These are phyloP conservation scores for Lacerta bilineata DNA, from an alignment of 2,797 vertebrate species.

Conservation along the genomic window DNA sequence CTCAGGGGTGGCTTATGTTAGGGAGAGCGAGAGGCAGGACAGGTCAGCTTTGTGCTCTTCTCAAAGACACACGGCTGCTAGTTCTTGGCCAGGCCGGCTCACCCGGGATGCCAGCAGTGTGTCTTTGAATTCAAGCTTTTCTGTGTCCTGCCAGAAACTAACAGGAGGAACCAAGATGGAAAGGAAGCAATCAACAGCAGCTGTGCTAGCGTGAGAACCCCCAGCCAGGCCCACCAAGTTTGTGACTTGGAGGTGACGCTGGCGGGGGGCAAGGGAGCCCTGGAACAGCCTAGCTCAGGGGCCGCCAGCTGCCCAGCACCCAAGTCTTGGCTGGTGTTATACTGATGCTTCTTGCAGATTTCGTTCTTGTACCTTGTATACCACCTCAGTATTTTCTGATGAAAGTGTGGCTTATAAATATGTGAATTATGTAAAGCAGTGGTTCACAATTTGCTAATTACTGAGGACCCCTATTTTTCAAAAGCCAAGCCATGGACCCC, in stretches of 20 bases:
- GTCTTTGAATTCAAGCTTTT: fast-evolving
- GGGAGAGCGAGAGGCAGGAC: not conserved
- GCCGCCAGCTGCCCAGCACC: not conserved
- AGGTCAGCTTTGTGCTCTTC: not conserved
- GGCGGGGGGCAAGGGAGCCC: too few species aligned
- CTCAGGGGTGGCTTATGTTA: not conserved
- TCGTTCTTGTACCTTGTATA: too few species aligned
- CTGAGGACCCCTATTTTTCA: too few species aligned
- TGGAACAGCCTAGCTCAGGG: not conserved
- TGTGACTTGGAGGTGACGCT: not conserved
- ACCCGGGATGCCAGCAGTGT: not conserved
- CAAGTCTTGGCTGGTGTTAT: not conserved
- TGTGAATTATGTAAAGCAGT: too few species aligned
- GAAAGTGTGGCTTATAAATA: too few species aligned
- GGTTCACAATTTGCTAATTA: too few species aligned
- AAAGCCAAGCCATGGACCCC: too few species aligned
- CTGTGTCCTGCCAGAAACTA: too few species aligned
- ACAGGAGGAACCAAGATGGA: not conserved
- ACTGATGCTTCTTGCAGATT: too few species aligned
- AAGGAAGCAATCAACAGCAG: not conserved
- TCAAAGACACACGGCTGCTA: fast-evolving
- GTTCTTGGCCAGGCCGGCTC: fast-evolving
- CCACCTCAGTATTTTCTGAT: too few species aligned
- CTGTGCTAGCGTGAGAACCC: not conserved
- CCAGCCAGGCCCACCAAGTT: too few species aligned